phyloP scores from a whole-genome alignment of 2,888 invertebrate species.

The Tanypteryx hageni region DNA sequence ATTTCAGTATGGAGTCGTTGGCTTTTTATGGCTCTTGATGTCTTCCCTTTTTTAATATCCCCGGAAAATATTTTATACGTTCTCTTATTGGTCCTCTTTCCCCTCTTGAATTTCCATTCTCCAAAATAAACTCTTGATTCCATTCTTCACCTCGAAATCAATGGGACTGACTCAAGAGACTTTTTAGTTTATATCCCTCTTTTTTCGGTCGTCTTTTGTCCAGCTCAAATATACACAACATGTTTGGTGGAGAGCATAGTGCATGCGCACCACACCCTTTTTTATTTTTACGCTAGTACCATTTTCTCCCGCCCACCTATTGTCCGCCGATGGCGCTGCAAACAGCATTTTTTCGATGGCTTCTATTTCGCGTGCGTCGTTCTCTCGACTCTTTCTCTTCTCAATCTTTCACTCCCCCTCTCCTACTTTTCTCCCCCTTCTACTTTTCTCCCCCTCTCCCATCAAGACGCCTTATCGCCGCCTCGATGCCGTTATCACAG shows the following conservation, averaged over 20 bases:
- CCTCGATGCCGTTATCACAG: slow-evolving; percentile 37
- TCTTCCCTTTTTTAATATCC: neutral
- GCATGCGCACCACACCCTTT: neutral
- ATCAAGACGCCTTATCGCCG: slow-evolving; percentile 52
- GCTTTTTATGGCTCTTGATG: neutral
- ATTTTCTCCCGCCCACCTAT: slow-evolving; percentile 51
- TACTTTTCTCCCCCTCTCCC: neutral
- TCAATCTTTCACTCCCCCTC: too few species aligned
- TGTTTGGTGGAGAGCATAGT: neutral
- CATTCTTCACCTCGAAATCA: slow-evolving; percentile 34
- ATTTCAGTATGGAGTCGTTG: neutral
- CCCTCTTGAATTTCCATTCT: neutral
- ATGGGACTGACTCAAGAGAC: neutral
- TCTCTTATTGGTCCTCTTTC: neutral
- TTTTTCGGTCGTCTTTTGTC: neutral
- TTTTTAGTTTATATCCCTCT: neutral
- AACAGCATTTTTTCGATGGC: neutral
- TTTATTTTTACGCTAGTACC: neutral
- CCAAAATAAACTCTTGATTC: neutral
- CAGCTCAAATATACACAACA: neutral
- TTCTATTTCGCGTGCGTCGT: slow-evolving; percentile 17
- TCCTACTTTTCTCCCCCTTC: neutral
- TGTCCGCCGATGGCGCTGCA: slow-evolving; percentile 48
- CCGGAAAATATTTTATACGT: neutral
- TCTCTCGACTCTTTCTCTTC: neutral